Conservation (phyloP, 1,140 invertebrate genomes). For the Ridgeia piscesae region DNA sequence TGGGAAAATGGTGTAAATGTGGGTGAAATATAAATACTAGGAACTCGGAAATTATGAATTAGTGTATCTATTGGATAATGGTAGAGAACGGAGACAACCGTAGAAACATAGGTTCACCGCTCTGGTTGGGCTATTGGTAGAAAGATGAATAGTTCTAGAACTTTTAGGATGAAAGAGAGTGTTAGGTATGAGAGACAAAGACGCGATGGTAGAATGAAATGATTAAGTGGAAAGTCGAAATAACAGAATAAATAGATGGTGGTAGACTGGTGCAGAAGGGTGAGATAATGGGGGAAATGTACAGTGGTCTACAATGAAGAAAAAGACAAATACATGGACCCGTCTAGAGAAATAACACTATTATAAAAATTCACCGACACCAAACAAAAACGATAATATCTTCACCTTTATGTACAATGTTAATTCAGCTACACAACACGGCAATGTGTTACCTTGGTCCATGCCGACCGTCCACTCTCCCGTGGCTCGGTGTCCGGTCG, state of each 20-base stretch:
- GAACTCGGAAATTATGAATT: no score
- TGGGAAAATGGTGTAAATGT: not conserved
- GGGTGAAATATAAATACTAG: no score
- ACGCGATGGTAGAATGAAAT: not conserved
- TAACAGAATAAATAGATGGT: not conserved
- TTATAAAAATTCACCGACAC: no score
- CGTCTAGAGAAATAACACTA: not conserved
- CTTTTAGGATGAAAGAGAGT: no score
- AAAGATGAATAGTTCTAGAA: not conserved
- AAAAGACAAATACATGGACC: not conserved
- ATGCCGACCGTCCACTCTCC: not conserved
- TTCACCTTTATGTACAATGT: no score
- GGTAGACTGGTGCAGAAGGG: not conserved
- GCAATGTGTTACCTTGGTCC: not conserved
- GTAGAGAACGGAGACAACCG: no score
- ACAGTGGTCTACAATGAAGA: not conserved
- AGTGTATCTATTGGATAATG: no score
- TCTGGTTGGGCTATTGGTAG: not conserved
- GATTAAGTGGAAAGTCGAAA: not conserved
- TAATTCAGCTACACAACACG: not conserved
- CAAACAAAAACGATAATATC: no score
- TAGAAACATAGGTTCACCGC: no score
- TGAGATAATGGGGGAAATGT: not conserved
- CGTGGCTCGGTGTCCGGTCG: not conserved
- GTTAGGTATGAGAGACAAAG: not conserved